phyloP scores from a whole-genome alignment of 2,797 vertebrate genomes.

The Atherinosoma microstoma region DNA sequence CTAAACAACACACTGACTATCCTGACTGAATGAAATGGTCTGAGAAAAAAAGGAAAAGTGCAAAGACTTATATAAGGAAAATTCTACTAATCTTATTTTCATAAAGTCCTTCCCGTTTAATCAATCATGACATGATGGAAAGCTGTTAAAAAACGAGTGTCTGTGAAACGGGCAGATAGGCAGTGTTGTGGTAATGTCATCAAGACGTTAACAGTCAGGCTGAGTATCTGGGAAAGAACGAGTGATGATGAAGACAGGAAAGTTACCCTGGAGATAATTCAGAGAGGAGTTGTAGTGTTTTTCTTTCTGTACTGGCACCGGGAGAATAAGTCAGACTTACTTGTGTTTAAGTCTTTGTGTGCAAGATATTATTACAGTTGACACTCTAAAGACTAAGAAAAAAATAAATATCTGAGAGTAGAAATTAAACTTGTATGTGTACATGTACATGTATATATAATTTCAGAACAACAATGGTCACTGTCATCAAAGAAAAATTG shows the following conservation, averaged over 20 bases:
- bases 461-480: too few species aligned
- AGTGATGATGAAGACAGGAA: conserved; percentile 22
- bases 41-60: background rate
- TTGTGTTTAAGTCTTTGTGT: background rate
- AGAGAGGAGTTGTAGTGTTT: background rate
- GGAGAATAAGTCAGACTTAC: background rate
- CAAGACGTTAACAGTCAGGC: conserved; percentile 41
- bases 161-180: conserved; percentile 35
- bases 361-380: background rate
- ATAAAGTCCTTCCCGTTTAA: background rate
- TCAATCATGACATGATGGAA: conserved; percentile 10
- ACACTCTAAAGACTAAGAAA: background rate
- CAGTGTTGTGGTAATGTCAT: conserved; percentile 30
- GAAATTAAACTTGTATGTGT: too few species aligned
- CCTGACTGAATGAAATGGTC: background rate
- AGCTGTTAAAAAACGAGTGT: conserved; percentile 8
- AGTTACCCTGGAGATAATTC: conserved; percentile 2
- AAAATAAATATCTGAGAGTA: too few species aligned
- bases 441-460: too few species aligned
- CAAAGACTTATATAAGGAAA: background rate
- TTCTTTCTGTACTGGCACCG: too few species aligned
- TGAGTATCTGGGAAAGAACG: conserved; percentile 41
- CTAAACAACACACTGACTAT: too few species aligned
- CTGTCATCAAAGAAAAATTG: background rate
- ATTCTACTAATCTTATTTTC: conserved; percentile 13